A percentile compares a stretch with the other conserved stretches of the same genome.
phyloP scores from a whole-genome alignment of 1,140 invertebrate species.

The Dysdera silvatica region DNA sequence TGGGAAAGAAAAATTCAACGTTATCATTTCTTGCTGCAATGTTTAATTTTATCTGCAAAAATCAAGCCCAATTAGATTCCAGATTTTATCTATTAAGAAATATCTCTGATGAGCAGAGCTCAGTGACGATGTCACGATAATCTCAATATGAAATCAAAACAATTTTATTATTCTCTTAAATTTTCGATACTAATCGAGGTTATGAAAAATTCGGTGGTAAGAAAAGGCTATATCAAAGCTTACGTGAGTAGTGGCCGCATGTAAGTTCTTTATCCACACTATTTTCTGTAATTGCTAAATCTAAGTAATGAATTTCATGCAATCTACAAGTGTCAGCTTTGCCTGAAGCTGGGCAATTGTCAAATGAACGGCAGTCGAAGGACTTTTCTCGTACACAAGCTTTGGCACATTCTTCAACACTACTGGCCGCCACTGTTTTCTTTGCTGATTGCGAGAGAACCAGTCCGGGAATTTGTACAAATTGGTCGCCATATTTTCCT shows the following conservation, averaged over 20 bases:
- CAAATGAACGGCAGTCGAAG: slow-evolving; percentile 20
- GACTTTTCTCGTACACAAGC: not conserved
- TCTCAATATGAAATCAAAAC: too few species aligned
- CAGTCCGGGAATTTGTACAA: slow-evolving; percentile 4
- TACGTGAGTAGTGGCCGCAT: slow-evolving; percentile 19
- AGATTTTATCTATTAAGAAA: too few species aligned
- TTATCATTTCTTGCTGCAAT: too few species aligned
- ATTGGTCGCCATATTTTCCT: slow-evolving; percentile 24
- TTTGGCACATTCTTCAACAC: slow-evolving; percentile 8
- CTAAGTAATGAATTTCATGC: slow-evolving; percentile 11
- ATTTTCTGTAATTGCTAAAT: not conserved
- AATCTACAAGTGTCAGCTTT: not conserved
- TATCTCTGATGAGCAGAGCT: too few species aligned
- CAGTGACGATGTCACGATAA: too few species aligned
- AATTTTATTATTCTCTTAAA: too few species aligned
- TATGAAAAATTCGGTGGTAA: too few species aligned
- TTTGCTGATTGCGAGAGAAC: not conserved
- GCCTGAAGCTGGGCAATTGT: slow-evolving; percentile 3
- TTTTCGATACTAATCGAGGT: too few species aligned
- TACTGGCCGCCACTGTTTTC: not conserved
- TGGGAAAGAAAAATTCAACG: too few species aligned
- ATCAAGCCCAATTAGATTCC: too few species aligned
- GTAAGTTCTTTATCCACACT: not conserved
- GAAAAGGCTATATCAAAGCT: slow-evolving; percentile 1
- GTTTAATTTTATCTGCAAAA: too few species aligned